Percentiles rank a stretch among this genome's conserved stretches.
Evolutionary conservation across 2,888 invertebrate genomes (phyloP).

Genomic region (Calephelis perditalis): DNA sequence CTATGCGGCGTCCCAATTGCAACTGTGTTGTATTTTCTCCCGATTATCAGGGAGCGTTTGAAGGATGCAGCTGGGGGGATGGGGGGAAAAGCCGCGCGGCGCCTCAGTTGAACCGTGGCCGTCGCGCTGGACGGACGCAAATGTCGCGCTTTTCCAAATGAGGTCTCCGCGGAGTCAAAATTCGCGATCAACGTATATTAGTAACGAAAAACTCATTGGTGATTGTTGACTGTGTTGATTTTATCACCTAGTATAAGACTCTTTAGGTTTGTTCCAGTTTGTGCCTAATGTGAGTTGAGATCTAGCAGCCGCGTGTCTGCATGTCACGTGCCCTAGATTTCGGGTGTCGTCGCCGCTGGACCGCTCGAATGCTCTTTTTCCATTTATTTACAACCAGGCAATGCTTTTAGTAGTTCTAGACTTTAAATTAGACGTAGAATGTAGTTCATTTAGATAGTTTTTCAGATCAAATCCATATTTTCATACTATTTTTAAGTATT

Average conservation of each 20-base stretch:
- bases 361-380: constrained; percentile 55
- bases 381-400: constrained; percentile 53
- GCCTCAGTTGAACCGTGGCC: constrained; percentile 59
- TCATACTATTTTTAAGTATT: no score
- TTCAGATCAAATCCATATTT: no score
- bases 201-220: constrained; percentile 39
- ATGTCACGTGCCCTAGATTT: constrained; percentile 68
- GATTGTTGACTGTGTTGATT: constrained; percentile 56
- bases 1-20: constrained; percentile 69
- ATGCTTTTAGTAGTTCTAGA: constrained; percentile 46
- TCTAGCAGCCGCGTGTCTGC: constrained; percentile 50
- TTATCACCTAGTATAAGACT: constrained; percentile 46
- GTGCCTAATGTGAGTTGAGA: constrained; percentile 71
- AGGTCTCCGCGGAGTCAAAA: constrained; percentile 53
- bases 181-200: constrained; percentile 47
- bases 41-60: constrained; percentile 69
- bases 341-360: constrained; percentile 60
- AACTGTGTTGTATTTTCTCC: constrained; percentile 70
- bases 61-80: constrained; percentile 63
- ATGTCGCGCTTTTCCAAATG: constrained; percentile 54
- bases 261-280: constrained; percentile 58
- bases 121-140: constrained; percentile 48
- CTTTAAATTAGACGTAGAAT: constrained; percentile 26
- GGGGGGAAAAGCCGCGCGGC: constrained; percentile 40
- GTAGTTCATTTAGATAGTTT: not conserved